A percentile compares a stretch with the other conserved stretches of the same genome.
Conservation (phyloP, 2,888 invertebrate genomes). For the Sisyra nigra region DNA sequence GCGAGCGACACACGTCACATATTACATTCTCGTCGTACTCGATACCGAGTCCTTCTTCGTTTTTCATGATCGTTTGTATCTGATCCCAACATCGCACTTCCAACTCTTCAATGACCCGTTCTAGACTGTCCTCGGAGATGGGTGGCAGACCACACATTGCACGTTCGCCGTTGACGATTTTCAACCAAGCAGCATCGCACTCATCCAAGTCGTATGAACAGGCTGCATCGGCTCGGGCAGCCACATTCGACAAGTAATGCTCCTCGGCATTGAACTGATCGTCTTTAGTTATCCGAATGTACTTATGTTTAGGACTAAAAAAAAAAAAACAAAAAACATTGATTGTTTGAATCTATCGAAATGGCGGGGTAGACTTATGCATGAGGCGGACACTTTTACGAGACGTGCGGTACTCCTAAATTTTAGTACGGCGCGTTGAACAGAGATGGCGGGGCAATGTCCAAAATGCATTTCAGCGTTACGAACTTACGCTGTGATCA, state of each 20-base stretch:
- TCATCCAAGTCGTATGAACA: conserved; percentile 94
- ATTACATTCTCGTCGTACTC: conserved; percentile 98
- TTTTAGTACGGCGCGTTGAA: too few species aligned
- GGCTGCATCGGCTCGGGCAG: conserved; percentile 76
- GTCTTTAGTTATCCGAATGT: conserved; percentile 79
- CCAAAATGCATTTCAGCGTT: too few species aligned
- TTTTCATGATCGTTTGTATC: conserved; percentile 79
- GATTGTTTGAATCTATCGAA: too few species aligned
- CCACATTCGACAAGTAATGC: conserved; percentile 74
- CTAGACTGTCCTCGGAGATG: conserved; percentile 75
- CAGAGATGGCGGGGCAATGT: too few species aligned
- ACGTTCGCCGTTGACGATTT: conserved; percentile 74
- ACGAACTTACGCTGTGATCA: too few species aligned
- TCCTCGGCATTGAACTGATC: conserved; percentile 69
- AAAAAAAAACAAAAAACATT: conserved; percentile 9
- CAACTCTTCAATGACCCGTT: conserved; percentile 79
- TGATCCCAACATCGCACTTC: conserved; percentile 90
- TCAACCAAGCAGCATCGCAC: conserved; percentile 80
- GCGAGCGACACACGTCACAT: conserved; percentile 96
- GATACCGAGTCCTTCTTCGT: conserved; percentile 85
- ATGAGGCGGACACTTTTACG: too few species aligned
- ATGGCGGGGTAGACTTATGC: too few species aligned
- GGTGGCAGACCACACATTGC: conserved; percentile 55
- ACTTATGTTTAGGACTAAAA: conserved; percentile 78
- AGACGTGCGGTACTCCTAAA: too few species aligned